phyloP scores from a whole-genome alignment of 2,113 vertebrate species.

The Antechinus stuartii region DNA sequence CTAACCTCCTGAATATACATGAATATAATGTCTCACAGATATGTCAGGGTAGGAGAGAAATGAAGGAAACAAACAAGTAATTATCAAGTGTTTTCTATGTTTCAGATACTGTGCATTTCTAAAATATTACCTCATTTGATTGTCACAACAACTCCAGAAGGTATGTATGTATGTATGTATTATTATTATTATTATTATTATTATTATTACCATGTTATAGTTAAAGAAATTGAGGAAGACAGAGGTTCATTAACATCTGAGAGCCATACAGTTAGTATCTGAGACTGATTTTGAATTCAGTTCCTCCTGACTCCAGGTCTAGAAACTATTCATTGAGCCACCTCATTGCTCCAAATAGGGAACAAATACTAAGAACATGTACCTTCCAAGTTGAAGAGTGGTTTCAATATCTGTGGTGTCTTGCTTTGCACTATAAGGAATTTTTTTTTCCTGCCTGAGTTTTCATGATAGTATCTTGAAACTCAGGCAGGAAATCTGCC shows the following conservation, averaged over 20 bases:
- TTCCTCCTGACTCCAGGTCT: neutral
- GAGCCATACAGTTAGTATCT: neutral
- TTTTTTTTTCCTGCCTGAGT: neutral
- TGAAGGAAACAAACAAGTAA: neutral
- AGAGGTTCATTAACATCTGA: neutral
- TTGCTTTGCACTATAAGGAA: neutral
- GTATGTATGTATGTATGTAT: too few relatives aligned
- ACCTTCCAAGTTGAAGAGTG: neutral
- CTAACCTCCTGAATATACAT: neutral
- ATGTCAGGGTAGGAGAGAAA: neutral
- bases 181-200: too few relatives aligned
- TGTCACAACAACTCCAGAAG: neutral
- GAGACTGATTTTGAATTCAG: neutral
- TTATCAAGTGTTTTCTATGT: neutral
- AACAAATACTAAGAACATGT: neutral
- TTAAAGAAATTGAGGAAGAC: neutral
- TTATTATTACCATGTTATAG: neutral
- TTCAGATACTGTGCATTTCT: neutral
- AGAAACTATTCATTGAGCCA: neutral
- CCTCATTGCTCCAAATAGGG: neutral
- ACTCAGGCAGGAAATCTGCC: neutral
- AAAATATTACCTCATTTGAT: neutral
- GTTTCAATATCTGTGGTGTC: neutral
- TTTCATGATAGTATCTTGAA: neutral
- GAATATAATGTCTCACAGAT: neutral